Evolutionary conservation across 1,140 invertebrate species (phyloP).

Genomic region (Belonocnema kinseyi): DNA sequence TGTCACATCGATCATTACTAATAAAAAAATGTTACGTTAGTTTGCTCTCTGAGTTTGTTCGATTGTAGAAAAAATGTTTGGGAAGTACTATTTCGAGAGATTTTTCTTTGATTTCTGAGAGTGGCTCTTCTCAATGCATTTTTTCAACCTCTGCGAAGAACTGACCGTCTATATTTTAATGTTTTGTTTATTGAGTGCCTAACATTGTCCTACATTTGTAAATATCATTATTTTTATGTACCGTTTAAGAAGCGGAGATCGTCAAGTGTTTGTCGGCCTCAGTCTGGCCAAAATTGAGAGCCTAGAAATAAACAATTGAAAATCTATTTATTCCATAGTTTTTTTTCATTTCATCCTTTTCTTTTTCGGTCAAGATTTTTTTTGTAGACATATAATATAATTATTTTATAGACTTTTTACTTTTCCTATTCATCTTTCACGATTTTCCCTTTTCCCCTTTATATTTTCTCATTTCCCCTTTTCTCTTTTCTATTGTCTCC

Average conservation of each 20-base stretch:
- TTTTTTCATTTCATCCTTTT: constrained; percentile 37
- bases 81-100: not conserved
- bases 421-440: too few relatives aligned
- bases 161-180: constrained; percentile 53
- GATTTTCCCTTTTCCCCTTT: too few relatives aligned
- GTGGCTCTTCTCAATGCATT: constrained; percentile 36
- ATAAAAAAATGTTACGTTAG: constrained; percentile 23
- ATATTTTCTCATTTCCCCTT: too few relatives aligned
- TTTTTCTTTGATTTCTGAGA: not conserved
- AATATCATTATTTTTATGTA: constrained; percentile 65
- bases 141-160: constrained; percentile 45
- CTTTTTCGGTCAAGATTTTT: not conserved
- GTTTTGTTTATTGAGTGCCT: constrained; percentile 64
- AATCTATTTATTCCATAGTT: constrained; percentile 38
- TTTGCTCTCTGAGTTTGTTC: constrained; percentile 41
- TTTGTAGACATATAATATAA: too few relatives aligned
- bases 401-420: too few relatives aligned
- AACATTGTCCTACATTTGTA: constrained; percentile 64
- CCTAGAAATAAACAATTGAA: constrained; percentile 64
- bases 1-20: constrained; percentile 40
- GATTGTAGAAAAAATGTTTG: constrained; percentile 48
- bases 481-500: too few relatives aligned
- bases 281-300: constrained; percentile 58
- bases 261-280: constrained; percentile 49
- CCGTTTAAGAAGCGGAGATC: constrained; percentile 52